Percentiles rank a stretch among this genome's conserved stretches.
Conservation (phyloP, 2,113 vertebrate species). For the Paramisgurnus dabryanus region DNA sequence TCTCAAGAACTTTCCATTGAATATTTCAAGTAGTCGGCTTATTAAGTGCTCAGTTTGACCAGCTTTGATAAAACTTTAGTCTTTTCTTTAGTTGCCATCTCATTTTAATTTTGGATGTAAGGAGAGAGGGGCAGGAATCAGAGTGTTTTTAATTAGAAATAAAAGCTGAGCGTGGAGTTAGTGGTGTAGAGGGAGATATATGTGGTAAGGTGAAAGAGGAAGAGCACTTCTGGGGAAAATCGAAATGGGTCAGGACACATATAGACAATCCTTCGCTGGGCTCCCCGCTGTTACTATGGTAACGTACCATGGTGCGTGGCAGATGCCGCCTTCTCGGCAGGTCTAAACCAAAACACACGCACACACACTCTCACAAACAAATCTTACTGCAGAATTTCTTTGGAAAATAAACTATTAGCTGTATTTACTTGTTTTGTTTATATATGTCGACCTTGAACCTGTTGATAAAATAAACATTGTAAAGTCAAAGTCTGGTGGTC, state of each 20-base stretch:
- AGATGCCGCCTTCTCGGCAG: conserved; percentile 56
- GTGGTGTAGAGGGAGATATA: conserved; percentile 61
- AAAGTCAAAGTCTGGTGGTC: neutral
- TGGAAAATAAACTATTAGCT: neutral
- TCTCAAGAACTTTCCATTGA: conserved; percentile 78
- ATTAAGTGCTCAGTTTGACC: conserved; percentile 65
- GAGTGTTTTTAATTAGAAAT: conserved; percentile 53
- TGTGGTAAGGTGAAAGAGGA: conserved; percentile 67
- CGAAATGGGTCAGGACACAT: conserved; percentile 81
- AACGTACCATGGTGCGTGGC: conserved; percentile 69
- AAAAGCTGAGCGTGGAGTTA: conserved; percentile 43
- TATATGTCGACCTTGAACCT: neutral
- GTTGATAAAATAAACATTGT: neutral
- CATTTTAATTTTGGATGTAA: conserved; percentile 37
- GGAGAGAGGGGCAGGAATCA: conserved; percentile 8
- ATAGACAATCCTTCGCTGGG: conserved; percentile 70
- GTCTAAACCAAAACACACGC: conserved; percentile 47
- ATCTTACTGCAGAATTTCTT: conserved; percentile 33
- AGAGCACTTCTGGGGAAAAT: conserved; percentile 76
- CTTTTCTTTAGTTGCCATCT: conserved; percentile 46
- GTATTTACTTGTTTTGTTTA: neutral
- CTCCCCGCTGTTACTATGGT: conserved; percentile 80
- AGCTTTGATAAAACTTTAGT: conserved; percentile 33
- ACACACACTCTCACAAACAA: conserved; percentile 8
- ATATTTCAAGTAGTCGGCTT: conserved; percentile 75